Conservation (phyloP, 2,797 vertebrate species). For the Poeciliopsis gracilis region DNA sequence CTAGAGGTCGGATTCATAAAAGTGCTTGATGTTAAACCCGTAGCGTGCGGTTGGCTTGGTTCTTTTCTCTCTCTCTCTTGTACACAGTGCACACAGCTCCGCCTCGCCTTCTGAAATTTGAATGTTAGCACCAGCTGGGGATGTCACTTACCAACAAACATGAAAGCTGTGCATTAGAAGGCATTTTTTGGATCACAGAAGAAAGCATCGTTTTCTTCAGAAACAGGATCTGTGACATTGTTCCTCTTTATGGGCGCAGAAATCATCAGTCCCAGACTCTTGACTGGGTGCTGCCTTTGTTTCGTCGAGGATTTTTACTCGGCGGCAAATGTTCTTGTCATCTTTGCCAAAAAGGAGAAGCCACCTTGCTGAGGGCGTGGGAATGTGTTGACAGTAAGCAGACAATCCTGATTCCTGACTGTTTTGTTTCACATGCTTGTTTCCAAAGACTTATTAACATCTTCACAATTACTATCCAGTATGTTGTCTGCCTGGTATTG, state of each 20-base stretch:
- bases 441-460: slow-evolving; percentile 7
- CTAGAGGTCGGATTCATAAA: slow-evolving; percentile 27
- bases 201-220: slow-evolving; percentile 11
- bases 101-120: slow-evolving; percentile 18
- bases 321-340: slow-evolving; percentile 10
- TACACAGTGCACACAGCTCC: slow-evolving; percentile 17
- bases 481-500: neutral
- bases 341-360: slow-evolving; percentile 3
- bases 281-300: slow-evolving; percentile 12
- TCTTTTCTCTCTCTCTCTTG: slow-evolving; percentile 17
- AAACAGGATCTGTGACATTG: slow-evolving; percentile 67
- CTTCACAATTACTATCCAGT: neutral
- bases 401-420: neutral
- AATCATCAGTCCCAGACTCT: slow-evolving; percentile 25
- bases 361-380: slow-evolving; percentile 24
- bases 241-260: slow-evolving; percentile 11
- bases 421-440: slow-evolving; percentile 2
- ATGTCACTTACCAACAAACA: neutral
- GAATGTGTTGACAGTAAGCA: slow-evolving; percentile 27
- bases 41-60: slow-evolving; percentile 34
- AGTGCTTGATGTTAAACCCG: slow-evolving; percentile 11
- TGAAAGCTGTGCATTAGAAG: neutral
- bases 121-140: slow-evolving; percentile 20
- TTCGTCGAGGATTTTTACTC: slow-evolving; percentile 19
- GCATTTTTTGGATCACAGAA: slow-evolving; percentile 6